Base-by-base conservation (phyloP, 1,140 invertebrate genomes). In the Musca domestica region DNA sequence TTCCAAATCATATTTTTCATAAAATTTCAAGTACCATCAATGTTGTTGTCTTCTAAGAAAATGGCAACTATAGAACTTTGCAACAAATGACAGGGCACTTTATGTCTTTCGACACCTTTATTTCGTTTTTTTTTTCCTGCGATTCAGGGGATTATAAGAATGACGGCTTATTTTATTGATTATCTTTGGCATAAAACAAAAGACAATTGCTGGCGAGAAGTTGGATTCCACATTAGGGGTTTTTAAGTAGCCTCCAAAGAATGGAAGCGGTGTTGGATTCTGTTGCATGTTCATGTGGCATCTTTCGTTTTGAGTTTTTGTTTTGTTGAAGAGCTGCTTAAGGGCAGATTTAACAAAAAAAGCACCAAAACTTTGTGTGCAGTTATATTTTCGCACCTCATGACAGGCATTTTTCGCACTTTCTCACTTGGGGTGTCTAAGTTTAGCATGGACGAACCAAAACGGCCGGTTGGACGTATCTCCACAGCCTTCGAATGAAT, bases 321-420 rank as follows among this genome's bases (percentile, higher is more conserved):
- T 9, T 19, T 9, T 25, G n/a, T 25, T 23, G 17, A 67, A n/a
- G 15, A 19, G 27, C 47, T 7, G 47, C 41, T 30, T 14, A 6
- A 17, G 17, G 17, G 17, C 48, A 51, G 51, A 47, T 30, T 30
- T 51, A 23, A 12, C 19, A 7, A 65, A 20, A 22, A 23, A 17
- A 20, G 22, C 34, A 1, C 20, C 19, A n/a, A 20, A 20, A 48
- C 19, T 27, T 51, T 27, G 25, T 30, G 49, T 25, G 64, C 64
- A 49, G 49, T 51, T 52, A 54, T 80, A 80, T 80, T 80, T 80
- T 80, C 77, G 79, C 77, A 80, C 77, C 77, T 80, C 76, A 41
- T 41, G 74, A 80, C 77, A 80, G 74, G 73, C 76, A 75, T 75
- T 76, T 74, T 76, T 78, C 74, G 72, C 77, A 79, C 77, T 76